Base-by-base conservation (phyloP, 1,140 invertebrate genomes). In the Pachyrhynchus sulphureomaculatus region DNA sequence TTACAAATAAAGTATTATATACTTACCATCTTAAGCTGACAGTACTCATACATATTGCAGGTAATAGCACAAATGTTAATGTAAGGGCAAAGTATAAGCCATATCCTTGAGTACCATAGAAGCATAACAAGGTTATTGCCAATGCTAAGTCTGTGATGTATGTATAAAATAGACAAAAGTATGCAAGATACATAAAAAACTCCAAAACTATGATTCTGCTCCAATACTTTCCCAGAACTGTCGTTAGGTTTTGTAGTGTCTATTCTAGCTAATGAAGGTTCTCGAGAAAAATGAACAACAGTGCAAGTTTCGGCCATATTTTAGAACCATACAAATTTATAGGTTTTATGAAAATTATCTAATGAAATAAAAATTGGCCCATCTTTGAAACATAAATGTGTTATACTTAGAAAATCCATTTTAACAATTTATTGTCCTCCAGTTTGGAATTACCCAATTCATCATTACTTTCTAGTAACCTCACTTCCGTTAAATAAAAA, bases 11-110 rank as follows among this genome's bases (percentile, higher is more conserved):
- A n/a, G n/a, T n/a, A n/a, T n/a, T 6, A 10, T 29, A 29, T 42
- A 71, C 73, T 74, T 72, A 79, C 78, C 78, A 80, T 73, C 77
- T 66, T 59, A 79, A 69, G 66, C 74, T 78, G 54, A 80, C 73
- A 24, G 77, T 76, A 20, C 75, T 78, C 70, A 77, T 78, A 63
- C 75, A 70, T 21, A 77, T 54, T 4, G 76, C 76, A 52, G 78
- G 77, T 61, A 80, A 59, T 32, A 79, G 64, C 29, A 79, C 63
- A 69, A 80, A 79, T 24, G 76, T 73, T 59, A 79, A 70, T 18
- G 78, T 79, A 42, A 80, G 64, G 18, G 74, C 77, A 67, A 79
- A 79, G 69, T 78, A 77, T 44, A 70, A 39, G 37, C 76, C 74
- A 64, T 73, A 62, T 20, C 73, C 69, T 42, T 73, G 62, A 13